Evolutionary conservation across 2,113 vertebrate genomes (phyloP).

Genomic region (Apodemus sylvaticus): DNA sequence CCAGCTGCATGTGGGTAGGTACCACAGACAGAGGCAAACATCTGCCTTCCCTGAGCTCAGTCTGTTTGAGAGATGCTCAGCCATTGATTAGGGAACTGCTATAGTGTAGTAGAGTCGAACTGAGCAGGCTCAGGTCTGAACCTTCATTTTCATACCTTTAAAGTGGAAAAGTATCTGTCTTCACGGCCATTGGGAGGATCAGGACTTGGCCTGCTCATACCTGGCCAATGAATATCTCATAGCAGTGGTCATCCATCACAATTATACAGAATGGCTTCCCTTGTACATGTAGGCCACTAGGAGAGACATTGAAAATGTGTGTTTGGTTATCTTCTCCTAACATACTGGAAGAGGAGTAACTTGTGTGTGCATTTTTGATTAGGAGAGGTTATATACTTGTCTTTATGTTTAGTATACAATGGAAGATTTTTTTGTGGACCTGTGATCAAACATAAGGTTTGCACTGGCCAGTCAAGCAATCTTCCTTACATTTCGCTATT

Average conservation of each 20-base stretch:
- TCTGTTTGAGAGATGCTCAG: background rate
- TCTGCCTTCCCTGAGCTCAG: background rate
- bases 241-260: too few relatives aligned
- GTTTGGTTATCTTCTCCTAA: background rate
- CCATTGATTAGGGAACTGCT: background rate
- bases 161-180: background rate
- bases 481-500: too few relatives aligned
- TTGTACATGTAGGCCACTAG: background rate
- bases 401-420: background rate
- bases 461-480: background rate
- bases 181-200: background rate
- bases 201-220: background rate
- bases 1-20: rapidly evolving
- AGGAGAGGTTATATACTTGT: background rate
- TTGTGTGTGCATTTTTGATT: background rate
- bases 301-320: background rate
- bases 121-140: background rate
- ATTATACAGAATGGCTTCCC: background rate
- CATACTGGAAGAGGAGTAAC: background rate
- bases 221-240: background rate
- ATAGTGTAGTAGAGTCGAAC: too few relatives aligned
- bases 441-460: background rate
- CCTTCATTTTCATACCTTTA: background rate
- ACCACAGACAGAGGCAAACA: rapidly evolving
- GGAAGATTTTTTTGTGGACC: background rate